These are phyloP conservation scores for Sebastes minor DNA, from an alignment of 2,797 vertebrate species.

Conservation along the genomic window DNA sequence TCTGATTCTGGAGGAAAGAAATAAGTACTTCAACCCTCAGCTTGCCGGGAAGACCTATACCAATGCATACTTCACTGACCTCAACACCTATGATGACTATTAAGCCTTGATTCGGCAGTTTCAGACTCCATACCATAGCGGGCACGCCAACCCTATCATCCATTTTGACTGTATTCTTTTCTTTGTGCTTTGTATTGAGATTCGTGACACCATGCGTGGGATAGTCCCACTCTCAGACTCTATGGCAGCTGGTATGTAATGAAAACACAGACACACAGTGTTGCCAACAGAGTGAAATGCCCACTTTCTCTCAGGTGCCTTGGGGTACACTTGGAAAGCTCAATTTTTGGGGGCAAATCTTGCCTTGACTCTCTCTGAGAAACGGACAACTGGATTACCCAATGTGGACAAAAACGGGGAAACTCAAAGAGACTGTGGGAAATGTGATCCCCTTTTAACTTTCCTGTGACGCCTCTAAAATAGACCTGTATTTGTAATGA, in stretches of 20 bases:
- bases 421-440: slow-evolving; percentile 55
- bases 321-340: slow-evolving; percentile 74
- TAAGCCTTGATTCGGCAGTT: slow-evolving; percentile 72
- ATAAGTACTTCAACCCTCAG: slow-evolving; percentile 98
- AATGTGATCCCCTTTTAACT: slow-evolving; percentile 59
- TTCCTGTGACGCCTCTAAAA: slow-evolving; percentile 69
- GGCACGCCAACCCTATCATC: slow-evolving; percentile 40
- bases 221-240: slow-evolving; percentile 63
- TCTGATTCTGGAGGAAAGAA: slow-evolving; percentile 97
- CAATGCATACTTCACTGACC: slow-evolving; percentile 97
- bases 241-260: slow-evolving; percentile 70
- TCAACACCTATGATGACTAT: slow-evolving; percentile 98
- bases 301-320: slow-evolving; percentile 80
- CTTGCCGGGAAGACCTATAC: slow-evolving; percentile 96
- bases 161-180: slow-evolving; percentile 58
- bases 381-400: slow-evolving; percentile 63
- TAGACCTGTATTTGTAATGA: slow-evolving; percentile 68
- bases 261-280: slow-evolving; percentile 60
- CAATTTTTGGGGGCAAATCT: slow-evolving; percentile 20
- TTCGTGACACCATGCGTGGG: slow-evolving; percentile 71
- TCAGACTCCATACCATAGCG: slow-evolving; percentile 43
- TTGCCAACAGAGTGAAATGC: slow-evolving; percentile 70
- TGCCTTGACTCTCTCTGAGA: slow-evolving; percentile 57
- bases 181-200: slow-evolving; percentile 77
- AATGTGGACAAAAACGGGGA: slow-evolving; percentile 46